A percentile compares a stretch with the other conserved stretches of the same genome.
Conservation (phyloP, 2,888 invertebrate genomes). For the Brachynemurus nebulosus region DNA sequence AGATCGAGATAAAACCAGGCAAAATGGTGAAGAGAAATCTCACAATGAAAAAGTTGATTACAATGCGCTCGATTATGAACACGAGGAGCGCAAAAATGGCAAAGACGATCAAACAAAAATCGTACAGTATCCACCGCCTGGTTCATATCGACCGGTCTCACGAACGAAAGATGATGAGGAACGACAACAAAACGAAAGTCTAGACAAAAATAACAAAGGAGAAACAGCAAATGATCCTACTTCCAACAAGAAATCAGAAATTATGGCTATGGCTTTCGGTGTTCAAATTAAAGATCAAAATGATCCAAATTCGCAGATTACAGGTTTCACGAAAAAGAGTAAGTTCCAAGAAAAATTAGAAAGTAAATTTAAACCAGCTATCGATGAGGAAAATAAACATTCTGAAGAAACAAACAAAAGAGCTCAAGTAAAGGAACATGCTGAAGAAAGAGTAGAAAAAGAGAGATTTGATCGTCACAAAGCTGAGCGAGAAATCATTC, state of each 20-base stretch:
- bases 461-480: slow-evolving; percentile 9
- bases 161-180: slow-evolving; percentile 5
- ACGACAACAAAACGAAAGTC: slow-evolving; percentile 15
- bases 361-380: slow-evolving; percentile 10
- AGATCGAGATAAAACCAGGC: slow-evolving; percentile 24
- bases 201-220: slow-evolving; percentile 13
- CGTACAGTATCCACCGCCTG: slow-evolving; percentile 31
- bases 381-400: slow-evolving; percentile 9
- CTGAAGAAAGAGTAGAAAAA: slow-evolving; percentile 13
- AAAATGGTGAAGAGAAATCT: slow-evolving; percentile 27
- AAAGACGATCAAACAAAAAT: slow-evolving; percentile 28
- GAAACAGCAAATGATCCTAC: slow-evolving; percentile 12
- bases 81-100: slow-evolving; percentile 33
- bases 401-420: not conserved
- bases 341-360: slow-evolving; percentile 11
- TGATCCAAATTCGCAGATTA: slow-evolving; percentile 28
- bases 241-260: slow-evolving; percentile 31
- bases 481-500: slow-evolving; percentile 5
- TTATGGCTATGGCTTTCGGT: slow-evolving; percentile 42
- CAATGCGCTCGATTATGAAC: slow-evolving; percentile 60
- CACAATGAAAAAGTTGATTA: slow-evolving; percentile 40
- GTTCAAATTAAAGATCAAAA: slow-evolving; percentile 34
- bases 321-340: slow-evolving; percentile 26
- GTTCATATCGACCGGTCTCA: slow-evolving; percentile 20
- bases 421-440: slow-evolving; percentile 14